A percentile compares a stretch with the other conserved stretches of the same genome.
phyloP scores from a whole-genome alignment of 53 echinoderm and acorn worm genomes.

The Luidia sarsii region DNA sequence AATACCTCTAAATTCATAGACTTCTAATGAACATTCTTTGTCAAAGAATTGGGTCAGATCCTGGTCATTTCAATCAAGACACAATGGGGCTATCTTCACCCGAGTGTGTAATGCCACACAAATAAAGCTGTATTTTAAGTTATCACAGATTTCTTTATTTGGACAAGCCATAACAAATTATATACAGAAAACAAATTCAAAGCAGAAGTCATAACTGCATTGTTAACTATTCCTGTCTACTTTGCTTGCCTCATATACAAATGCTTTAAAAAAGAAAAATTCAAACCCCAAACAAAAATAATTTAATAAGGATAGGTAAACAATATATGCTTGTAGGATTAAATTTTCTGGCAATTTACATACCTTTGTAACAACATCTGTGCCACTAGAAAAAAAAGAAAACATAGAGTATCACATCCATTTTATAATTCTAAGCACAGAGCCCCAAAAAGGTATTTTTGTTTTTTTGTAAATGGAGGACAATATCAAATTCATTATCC shows the following conservation, averaged over 20 bases:
- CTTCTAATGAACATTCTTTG: too few species aligned
- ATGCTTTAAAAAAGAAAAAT: conserved; percentile 29
- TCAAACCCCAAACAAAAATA: conserved; percentile 47
- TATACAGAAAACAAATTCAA: conserved; percentile 47
- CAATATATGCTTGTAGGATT: conserved; percentile 14
- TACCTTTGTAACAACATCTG: conserved; percentile 1
- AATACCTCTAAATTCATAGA: too few species aligned
- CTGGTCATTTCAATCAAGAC: too few species aligned
- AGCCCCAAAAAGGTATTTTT: too few species aligned
- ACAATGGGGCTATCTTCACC: too few species aligned
- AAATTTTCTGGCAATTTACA: background rate
- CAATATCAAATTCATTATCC: too few species aligned
- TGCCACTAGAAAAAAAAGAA: background rate
- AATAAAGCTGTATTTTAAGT: background rate
- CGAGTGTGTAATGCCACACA: too few species aligned
- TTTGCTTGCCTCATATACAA: conserved; percentile 54
- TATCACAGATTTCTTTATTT: conserved; percentile 42
- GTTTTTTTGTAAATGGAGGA: too few species aligned
- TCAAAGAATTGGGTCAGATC: too few species aligned
- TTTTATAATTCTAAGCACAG: too few species aligned
- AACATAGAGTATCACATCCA: too few species aligned
- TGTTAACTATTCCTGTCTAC: conserved; percentile 1
- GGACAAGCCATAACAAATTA: conserved; percentile 54
- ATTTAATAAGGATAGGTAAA: conserved; percentile 12
- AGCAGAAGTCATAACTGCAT: background rate